Conservation (phyloP, 2,888 invertebrate species). For the Nomada ruficornis region DNA sequence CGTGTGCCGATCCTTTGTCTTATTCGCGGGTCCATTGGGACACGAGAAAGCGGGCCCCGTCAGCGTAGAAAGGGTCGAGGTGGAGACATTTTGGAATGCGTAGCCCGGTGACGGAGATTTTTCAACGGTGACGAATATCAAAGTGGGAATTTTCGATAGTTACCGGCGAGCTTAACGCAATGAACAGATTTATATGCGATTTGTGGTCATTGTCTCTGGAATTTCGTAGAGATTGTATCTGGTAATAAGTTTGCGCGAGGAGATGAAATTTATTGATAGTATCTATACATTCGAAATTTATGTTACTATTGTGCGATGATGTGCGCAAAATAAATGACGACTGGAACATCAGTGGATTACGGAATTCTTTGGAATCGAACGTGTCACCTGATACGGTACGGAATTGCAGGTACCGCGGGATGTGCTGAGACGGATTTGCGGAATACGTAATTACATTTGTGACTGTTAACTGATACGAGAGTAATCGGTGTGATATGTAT, state of each 20-base stretch:
- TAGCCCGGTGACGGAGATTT: neutral
- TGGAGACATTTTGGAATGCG: conserved; percentile 14
- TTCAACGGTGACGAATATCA: conserved; percentile 1
- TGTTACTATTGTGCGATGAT: neutral
- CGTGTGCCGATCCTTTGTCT: neutral
- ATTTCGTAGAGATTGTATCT: neutral
- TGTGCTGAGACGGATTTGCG: conserved; percentile 3
- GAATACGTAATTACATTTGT: neutral
- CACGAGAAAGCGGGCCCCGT: conserved; percentile 15
- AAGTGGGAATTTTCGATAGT: conserved; percentile 16
- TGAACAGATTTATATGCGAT: no score
- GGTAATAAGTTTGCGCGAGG: neutral
- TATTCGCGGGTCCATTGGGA: neutral
- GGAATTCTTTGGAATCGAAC: neutral
- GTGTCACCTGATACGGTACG: neutral
- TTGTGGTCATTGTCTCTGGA: neutral
- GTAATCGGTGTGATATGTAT: no score
- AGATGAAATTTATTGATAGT: neutral
- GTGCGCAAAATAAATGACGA: neutral
- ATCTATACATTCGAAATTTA: neutral
- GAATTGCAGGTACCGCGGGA: neutral
- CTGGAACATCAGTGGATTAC: neutral
- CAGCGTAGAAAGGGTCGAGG: neutral
- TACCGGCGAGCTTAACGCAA: neutral
- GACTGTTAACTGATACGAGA: neutral